These are phyloP conservation scores for Ictidomys tridecemlineatus DNA, from an alignment of 2,113 vertebrate species.

Conservation along the genomic window DNA sequence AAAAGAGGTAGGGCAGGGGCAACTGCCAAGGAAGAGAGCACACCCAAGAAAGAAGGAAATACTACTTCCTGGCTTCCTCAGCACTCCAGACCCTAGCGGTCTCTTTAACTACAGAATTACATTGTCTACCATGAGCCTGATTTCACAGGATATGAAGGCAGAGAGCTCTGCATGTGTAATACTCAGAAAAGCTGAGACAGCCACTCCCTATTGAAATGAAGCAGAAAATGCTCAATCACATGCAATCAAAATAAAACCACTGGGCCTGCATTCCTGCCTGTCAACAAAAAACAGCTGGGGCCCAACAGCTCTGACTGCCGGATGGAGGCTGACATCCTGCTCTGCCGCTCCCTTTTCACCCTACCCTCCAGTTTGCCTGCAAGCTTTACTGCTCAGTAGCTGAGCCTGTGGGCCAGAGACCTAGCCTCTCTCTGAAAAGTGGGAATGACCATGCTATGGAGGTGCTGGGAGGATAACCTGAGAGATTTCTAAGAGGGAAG, in stretches of 20 bases:
- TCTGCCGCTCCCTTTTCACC: neutral
- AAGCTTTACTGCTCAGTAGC: neutral
- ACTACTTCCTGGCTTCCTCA: neutral
- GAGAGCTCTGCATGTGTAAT: neutral
- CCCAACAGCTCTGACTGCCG: neutral
- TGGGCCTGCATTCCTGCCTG: neutral
- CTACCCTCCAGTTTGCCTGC: neutral
- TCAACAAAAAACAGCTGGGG: constrained; percentile 54
- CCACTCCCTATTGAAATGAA: constrained; percentile 63
- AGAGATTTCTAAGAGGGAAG: neutral
- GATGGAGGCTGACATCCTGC: neutral
- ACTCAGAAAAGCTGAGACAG: constrained; percentile 61
- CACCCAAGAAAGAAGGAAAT: neutral
- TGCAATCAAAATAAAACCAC: constrained; percentile 57
- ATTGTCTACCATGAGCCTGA: constrained; percentile 5
- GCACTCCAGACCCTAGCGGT: neutral
- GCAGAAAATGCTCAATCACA: constrained; percentile 70
- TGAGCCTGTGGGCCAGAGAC: neutral
- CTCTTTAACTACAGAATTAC: neutral
- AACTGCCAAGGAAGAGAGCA: neutral
- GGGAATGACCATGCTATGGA: neutral
- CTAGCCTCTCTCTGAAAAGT: neutral
- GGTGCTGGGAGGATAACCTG: neutral
- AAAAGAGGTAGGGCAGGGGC: neutral
- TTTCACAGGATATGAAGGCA: constrained; percentile 27